Evolutionary conservation across 1,140 invertebrate genomes (phyloP).

Genomic region (Neodiprion pinetum): DNA sequence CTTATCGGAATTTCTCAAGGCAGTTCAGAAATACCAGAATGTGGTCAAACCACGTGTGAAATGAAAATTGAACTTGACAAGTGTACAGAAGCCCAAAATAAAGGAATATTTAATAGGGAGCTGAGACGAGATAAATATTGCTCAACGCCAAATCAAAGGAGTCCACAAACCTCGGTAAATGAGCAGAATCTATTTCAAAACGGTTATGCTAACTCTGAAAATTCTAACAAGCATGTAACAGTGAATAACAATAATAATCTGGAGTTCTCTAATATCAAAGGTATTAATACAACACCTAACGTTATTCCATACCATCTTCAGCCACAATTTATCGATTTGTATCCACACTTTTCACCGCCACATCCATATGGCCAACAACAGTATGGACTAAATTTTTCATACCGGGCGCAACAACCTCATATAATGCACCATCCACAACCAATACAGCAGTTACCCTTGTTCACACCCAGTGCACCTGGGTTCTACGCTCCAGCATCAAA

Average conservation of each 20-base stretch:
- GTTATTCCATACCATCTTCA: not conserved
- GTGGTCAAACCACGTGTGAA: not conserved
- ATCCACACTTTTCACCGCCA: not conserved
- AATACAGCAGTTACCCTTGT: not conserved
- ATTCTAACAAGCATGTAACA: not conserved
- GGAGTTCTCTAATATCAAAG: not conserved
- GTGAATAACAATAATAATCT: not conserved
- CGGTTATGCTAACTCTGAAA: too few relatives aligned
- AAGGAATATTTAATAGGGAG: not conserved
- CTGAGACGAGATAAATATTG: not conserved
- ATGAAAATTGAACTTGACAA: not conserved
- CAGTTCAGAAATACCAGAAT: not conserved
- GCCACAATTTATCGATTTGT: not conserved
- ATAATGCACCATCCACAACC: too few relatives aligned
- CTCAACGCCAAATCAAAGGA: not conserved
- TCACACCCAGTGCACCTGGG: not conserved
- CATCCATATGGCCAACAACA: not conserved
- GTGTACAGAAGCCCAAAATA: not conserved
- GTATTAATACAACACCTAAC: not conserved
- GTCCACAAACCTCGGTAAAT: too few relatives aligned
- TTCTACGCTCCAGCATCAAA: not conserved
- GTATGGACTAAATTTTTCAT: not conserved
- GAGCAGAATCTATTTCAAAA: too few relatives aligned
- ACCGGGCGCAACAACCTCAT: not conserved
- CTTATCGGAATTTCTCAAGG: not conserved